A percentile compares a stretch with the other conserved stretches of the same genome.
These are phyloP conservation scores for Ptychodera flava DNA, from an alignment of 35 echinoderm and acorn worm species.

Conservation along the genomic window DNA sequence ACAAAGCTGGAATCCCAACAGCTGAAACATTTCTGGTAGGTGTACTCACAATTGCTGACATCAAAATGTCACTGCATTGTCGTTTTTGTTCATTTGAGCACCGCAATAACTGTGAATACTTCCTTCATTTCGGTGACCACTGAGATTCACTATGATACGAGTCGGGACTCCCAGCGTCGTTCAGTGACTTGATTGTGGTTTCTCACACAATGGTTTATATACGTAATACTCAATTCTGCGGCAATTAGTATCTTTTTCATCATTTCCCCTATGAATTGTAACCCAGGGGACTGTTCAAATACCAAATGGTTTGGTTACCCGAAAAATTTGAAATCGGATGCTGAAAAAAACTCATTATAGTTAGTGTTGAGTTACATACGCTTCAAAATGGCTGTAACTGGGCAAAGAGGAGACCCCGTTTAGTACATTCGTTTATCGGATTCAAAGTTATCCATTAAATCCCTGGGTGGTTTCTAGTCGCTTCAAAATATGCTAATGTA, in stretches of 20 bases:
- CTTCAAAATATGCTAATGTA: conserved; percentile 15
- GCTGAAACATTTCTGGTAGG: too few relatives aligned
- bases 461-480: conserved; percentile 36
- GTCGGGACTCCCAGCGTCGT: conserved; percentile 3
- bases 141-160: conserved; percentile 1
- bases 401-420: conserved; percentile 18
- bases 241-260: background rate
- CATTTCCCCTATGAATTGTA: background rate
- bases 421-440: conserved; percentile 16
- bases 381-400: conserved; percentile 10
- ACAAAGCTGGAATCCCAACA: too few relatives aligned
- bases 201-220: conserved; percentile 18
- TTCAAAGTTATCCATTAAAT: background rate
- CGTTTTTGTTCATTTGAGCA: background rate
- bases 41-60: background rate
- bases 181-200: conserved; percentile 1
- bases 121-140: conserved; percentile 20
- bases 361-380: conserved; percentile 25
- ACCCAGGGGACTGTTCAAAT: background rate
- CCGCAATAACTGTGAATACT: background rate
- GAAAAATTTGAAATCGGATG: background rate
- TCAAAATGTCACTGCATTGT: background rate
- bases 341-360: conserved; percentile 43
- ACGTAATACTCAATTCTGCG: background rate
- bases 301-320: background rate